Evolutionary conservation across 2,113 vertebrate genomes (phyloP).

Genomic region (Aramus guarauna): DNA sequence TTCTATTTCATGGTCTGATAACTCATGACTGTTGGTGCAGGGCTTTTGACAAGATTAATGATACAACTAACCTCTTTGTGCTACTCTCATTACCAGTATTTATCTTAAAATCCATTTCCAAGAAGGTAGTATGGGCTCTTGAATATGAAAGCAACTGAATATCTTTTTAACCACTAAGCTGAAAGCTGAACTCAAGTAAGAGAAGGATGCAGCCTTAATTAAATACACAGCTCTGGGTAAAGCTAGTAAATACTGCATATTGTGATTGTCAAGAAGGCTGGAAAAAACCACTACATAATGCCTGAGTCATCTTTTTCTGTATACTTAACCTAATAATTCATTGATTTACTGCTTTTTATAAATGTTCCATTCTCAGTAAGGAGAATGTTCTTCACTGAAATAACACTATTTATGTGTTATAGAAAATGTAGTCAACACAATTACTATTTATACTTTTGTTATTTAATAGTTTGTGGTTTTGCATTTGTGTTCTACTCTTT

Average conservation of each 20-base stretch:
- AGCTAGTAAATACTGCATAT: neutral
- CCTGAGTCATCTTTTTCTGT: neutral
- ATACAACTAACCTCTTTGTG: neutral
- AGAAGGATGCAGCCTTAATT: neutral
- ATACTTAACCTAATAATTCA: neutral
- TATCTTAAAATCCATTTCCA: slow-evolving; percentile 26
- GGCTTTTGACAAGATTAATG: slow-evolving; percentile 42
- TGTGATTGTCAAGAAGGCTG: neutral
- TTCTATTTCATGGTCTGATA: neutral
- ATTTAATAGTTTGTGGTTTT: neutral
- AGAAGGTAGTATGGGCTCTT: neutral
- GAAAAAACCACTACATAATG: neutral
- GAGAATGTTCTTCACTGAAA: neutral
- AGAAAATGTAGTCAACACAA: neutral
- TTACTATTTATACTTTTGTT: neutral
- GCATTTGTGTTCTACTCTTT: neutral
- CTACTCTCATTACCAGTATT: slow-evolving; percentile 16
- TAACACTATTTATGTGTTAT: neutral
- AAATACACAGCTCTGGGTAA: neutral
- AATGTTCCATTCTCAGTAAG: neutral
- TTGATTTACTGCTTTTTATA: neutral
- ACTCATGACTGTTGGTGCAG: neutral
- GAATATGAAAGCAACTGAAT: neutral
- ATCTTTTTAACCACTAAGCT: neutral
- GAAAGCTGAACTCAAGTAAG: neutral